Base-by-base conservation (phyloP, 2,113 vertebrate genomes). In the Triplophysa rosa region DNA sequence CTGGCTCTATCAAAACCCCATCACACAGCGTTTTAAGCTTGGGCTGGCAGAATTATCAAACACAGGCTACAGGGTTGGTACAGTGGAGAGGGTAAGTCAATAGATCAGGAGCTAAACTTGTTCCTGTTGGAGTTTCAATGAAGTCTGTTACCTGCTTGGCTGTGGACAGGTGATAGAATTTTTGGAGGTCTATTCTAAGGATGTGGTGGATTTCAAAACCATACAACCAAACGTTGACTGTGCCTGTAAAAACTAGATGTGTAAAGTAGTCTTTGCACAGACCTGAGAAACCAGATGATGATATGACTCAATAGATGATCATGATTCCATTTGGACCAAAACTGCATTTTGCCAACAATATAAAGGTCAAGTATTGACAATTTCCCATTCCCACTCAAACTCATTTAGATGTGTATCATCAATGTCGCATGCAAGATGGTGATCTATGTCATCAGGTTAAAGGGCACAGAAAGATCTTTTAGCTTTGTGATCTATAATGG, bases 321-420 rank as follows among this genome's bases (percentile, higher is more conserved):
- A 76, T 23, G 45, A 65, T 47, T 65, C 19, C 16, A 1, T 4
- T 52, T n/a, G 21, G 61, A 52, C 49, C 72, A 86, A 87, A 87
- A 80, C 84, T 86, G 83, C 88, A 89, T 84, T 86, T 85, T 90
- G 86, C 86, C 85, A 84, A 47, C 42, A 87, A 84, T 85, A 75
- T 82, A 88, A 88, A 88, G 88, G 86, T 88, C 85, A 90, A 80
- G 82, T 82, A 68, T 11, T 49, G 78, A 84, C 84, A 71, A 88
- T 80, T 68, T 29, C 77, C n/a, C n/a, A n/a, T n/a, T n/a, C n/a
- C 3, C 24, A 29, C 3, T 11, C 47, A 65, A 52, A 45, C 73
- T 76, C 4, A 29, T 76, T 76, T 10, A 47, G 21, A 76, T 52
- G 42, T 52, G 61, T 19, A 65, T 65, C 61, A 76, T 49, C 72